Evolutionary conservation across 2,113 vertebrate genomes (phyloP).

Genomic region (Lutjanus erythropterus): DNA sequence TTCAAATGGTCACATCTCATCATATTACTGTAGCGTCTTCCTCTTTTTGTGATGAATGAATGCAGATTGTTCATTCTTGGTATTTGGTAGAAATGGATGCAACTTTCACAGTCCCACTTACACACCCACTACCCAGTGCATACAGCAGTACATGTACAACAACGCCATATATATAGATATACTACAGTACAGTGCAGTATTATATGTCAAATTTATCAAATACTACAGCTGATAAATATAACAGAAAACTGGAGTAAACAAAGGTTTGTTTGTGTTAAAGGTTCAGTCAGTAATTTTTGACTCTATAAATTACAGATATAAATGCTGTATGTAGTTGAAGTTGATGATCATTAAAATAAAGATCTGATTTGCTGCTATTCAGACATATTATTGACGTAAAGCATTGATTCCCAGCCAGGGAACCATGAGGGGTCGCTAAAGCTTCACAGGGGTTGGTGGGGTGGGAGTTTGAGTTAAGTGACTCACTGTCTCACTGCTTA

Average conservation of each 20-base stretch:
- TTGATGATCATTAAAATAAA: no score
- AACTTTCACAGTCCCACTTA: not conserved
- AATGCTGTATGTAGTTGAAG: not conserved
- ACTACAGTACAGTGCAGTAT: not conserved
- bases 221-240: not conserved
- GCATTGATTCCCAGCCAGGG: no score
- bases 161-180: not conserved
- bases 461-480: no score
- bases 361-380: not conserved
- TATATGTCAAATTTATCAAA: not conserved
- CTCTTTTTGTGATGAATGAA: constrained; percentile 10
- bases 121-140: not conserved
- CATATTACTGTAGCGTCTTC: constrained; percentile 13
- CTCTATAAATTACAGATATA: not conserved
- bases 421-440: no score
- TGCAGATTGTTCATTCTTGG: constrained; percentile 20
- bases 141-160: not conserved
- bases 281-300: not conserved
- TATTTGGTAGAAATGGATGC: constrained; percentile 22
- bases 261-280: not conserved
- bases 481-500: no score
- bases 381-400: not conserved
- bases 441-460: no score
- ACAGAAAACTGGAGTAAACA: not conserved
- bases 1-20: constrained; percentile 66